Percentiles rank a stretch among this genome's conserved stretches.
Conservation (phyloP, 1,140 invertebrate genomes). For the Drosophila arizonae region DNA sequence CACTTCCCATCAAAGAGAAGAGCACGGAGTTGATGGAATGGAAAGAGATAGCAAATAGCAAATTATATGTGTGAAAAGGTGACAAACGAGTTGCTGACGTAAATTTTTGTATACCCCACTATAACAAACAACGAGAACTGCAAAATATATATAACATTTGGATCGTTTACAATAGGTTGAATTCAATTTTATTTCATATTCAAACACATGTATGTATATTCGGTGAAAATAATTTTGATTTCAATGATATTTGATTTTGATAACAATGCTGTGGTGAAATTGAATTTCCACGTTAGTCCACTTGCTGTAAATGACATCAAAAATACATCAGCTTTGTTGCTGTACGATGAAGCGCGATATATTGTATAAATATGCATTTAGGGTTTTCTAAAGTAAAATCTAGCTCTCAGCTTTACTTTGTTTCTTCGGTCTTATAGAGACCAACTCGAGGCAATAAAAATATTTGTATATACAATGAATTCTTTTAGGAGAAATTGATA, state of each 20-base stretch:
- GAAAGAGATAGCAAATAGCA: slow-evolving; percentile 14
- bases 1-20: slow-evolving; percentile 5
- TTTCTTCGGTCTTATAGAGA: too few species aligned
- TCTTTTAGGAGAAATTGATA: too few species aligned
- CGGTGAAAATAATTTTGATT: too few species aligned
- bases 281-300: neutral
- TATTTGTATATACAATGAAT: too few species aligned
- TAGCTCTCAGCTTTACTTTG: too few species aligned
- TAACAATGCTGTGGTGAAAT: neutral
- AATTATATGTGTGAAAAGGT: neutral
- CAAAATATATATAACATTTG: neutral
- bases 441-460: too few species aligned
- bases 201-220: too few species aligned
- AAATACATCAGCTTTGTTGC: neutral
- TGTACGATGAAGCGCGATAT: neutral
- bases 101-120: neutral
- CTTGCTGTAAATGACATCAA: slow-evolving; percentile 6
- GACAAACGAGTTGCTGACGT: neutral
- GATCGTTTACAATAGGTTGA: neutral
- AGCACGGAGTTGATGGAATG: neutral
- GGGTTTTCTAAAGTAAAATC: neutral
- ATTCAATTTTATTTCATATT: neutral
- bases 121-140: neutral
- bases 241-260: too few species aligned
- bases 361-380: neutral